Conservation (phyloP, 2,113 vertebrate genomes). For the Peucedramus taeniatus region DNA sequence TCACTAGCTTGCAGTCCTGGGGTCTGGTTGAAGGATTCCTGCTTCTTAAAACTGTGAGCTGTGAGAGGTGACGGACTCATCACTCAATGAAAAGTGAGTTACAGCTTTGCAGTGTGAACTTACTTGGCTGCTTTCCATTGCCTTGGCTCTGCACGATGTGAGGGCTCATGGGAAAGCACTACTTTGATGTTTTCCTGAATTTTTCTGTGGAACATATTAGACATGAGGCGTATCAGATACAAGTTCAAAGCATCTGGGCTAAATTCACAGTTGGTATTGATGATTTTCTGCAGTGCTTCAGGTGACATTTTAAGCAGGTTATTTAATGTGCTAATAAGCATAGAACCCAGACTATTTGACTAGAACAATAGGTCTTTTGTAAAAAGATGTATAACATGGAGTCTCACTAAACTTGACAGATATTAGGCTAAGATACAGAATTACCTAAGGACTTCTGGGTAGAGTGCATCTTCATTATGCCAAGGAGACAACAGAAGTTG, state of each 20-base stretch:
- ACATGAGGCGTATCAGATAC: not conserved
- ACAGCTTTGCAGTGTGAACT: not conserved
- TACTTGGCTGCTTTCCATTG: constrained; percentile 3
- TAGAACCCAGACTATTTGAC: not conserved
- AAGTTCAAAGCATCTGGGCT: not conserved
- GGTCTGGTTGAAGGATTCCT: constrained; percentile 32
- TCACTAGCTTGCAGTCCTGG: constrained; percentile 10
- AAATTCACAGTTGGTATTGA: not conserved
- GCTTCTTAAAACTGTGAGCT: not conserved
- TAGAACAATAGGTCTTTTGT: not conserved
- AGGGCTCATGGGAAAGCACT: not conserved
- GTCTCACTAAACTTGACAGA: not conserved
- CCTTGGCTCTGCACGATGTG: not conserved
- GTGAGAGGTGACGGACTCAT: not conserved
- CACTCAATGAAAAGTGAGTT: constrained; percentile 14
- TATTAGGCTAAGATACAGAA: not conserved
- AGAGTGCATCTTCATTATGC: not conserved
- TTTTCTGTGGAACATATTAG: not conserved
- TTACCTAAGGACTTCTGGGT: not conserved
- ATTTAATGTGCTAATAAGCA: constrained; percentile 32
- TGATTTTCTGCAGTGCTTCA: constrained; percentile 1
- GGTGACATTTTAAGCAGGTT: constrained; percentile 6
- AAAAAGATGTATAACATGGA: not conserved
- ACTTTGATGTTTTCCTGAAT: not conserved
- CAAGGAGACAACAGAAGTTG: not conserved